These are phyloP conservation scores for Cartodere bifasciata DNA, from an alignment of 2,888 invertebrate genomes.

Conservation along the genomic window DNA sequence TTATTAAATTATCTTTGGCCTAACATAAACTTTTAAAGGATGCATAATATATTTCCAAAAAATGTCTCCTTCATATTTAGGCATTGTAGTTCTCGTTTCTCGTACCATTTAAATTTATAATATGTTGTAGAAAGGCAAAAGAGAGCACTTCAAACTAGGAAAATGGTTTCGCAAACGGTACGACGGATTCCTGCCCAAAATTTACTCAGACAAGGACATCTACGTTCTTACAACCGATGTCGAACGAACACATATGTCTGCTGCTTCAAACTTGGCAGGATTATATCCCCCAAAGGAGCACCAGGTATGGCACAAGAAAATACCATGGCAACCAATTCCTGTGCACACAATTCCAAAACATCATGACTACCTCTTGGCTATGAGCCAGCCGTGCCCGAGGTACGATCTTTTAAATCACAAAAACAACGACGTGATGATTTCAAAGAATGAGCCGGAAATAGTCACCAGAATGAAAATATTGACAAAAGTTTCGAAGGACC, in stretches of 20 bases:
- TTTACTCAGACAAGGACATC: conserved; percentile 45
- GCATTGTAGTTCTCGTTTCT: too few relatives aligned
- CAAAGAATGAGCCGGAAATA: too few relatives aligned
- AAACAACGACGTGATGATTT: too few relatives aligned
- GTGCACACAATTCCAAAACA: conserved; percentile 53
- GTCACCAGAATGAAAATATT: too few relatives aligned
- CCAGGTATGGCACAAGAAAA: conserved; percentile 46
- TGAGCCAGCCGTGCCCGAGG: conserved; percentile 52
- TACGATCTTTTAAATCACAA: too few relatives aligned
- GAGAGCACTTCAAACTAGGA: conserved; percentile 62
- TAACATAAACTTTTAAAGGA: too few relatives aligned
- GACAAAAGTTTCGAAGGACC: too few relatives aligned
- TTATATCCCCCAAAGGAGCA: conserved; percentile 50
- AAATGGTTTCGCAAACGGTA: conserved; percentile 64
- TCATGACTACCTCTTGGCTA: conserved; percentile 50
- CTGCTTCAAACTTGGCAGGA: conserved; percentile 67
- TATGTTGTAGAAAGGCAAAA: conserved; percentile 49
- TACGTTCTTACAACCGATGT: conserved; percentile 66
- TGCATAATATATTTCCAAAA: too few relatives aligned
- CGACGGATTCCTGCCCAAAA: conserved; percentile 40
- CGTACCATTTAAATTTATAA: too few relatives aligned
- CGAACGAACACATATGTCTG: conserved; percentile 84
- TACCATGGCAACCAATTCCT: conserved; percentile 69
- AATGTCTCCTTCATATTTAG: too few relatives aligned
- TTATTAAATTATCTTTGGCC: too few relatives aligned